phyloP scores from a whole-genome alignment of 1,140 invertebrate genomes.

The Mya arenaria region DNA sequence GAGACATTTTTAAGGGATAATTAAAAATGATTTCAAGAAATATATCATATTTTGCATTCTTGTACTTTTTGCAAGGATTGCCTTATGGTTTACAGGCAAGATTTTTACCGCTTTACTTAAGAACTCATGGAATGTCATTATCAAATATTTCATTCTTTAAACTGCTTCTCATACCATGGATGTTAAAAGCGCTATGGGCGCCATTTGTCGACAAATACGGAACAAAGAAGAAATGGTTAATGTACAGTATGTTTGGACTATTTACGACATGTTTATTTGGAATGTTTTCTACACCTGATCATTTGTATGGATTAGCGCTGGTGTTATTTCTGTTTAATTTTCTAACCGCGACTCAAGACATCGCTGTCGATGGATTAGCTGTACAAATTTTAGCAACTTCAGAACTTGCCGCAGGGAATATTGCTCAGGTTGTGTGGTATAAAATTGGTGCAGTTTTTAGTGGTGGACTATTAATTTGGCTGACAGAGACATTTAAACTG shows the following conservation, averaged over 20 bases:
- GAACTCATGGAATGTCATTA: constrained; percentile 79
- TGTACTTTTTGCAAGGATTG: constrained; percentile 82
- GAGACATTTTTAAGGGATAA: no score
- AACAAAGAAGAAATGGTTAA: constrained; percentile 80
- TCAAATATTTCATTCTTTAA: constrained; percentile 80
- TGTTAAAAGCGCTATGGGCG: constrained; percentile 81
- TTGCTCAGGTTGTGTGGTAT: constrained; percentile 82
- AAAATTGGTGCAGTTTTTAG: constrained; percentile 82
- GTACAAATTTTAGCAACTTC: constrained; percentile 77
- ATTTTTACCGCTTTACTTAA: constrained; percentile 81
- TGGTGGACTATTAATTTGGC: constrained; percentile 75
- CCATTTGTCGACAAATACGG: constrained; percentile 80
- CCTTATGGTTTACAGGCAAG: constrained; percentile 82
- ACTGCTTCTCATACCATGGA: constrained; percentile 80
- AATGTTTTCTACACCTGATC: constrained; percentile 66
- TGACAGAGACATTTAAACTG: constrained; percentile 63
- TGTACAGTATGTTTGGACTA: constrained; percentile 77
- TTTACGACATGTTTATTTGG: constrained; percentile 73
- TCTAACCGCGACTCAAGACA: constrained; percentile 80
- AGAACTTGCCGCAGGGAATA: constrained; percentile 81
- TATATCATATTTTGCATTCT: constrained; percentile 71
- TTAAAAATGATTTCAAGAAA: constrained; percentile 57
- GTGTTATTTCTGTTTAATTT: constrained; percentile 80
- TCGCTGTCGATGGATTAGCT: constrained; percentile 81
- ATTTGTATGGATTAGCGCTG: constrained; percentile 67